A percentile compares a stretch with the other conserved stretches of the same genome.
Conservation (phyloP, 2,888 invertebrate genomes). For the Rutpela maculata region DNA sequence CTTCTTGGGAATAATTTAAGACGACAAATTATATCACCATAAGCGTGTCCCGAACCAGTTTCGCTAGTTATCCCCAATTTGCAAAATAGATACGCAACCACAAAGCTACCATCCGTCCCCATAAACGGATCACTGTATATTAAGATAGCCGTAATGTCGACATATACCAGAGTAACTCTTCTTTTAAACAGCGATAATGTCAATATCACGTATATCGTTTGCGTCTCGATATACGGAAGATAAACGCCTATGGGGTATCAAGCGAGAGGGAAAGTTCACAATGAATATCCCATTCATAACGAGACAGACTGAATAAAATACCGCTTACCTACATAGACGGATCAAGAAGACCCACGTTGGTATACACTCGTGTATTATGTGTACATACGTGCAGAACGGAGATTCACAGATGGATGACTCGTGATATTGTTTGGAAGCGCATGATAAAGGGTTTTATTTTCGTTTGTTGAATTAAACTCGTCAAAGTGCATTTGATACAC, state of each 20-base stretch:
- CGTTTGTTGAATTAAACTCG: not conserved
- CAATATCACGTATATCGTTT: not conserved
- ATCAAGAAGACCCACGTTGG: not conserved
- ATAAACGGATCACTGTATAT: no score
- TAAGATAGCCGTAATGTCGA: no score
- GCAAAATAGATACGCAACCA: no score
- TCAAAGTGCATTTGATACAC: not conserved
- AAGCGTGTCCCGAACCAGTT: no score
- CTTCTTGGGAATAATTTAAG: no score
- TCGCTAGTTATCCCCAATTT: no score
- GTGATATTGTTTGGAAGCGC: not conserved
- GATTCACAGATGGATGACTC: not conserved
- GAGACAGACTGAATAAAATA: not conserved
- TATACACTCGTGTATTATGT: not conserved
- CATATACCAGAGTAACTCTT: not conserved
- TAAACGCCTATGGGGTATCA: not conserved
- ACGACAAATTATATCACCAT: no score
- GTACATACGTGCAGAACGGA: not conserved
- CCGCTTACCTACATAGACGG: not conserved
- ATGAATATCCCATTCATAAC: not conserved
- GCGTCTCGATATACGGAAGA: not conserved
- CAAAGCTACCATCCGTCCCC: no score
- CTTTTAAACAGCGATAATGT: not conserved
- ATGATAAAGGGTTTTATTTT: not conserved
- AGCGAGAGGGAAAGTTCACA: not conserved